Conservation (phyloP, 2,888 invertebrate species). For the Pardosa pseudoannulata region DNA sequence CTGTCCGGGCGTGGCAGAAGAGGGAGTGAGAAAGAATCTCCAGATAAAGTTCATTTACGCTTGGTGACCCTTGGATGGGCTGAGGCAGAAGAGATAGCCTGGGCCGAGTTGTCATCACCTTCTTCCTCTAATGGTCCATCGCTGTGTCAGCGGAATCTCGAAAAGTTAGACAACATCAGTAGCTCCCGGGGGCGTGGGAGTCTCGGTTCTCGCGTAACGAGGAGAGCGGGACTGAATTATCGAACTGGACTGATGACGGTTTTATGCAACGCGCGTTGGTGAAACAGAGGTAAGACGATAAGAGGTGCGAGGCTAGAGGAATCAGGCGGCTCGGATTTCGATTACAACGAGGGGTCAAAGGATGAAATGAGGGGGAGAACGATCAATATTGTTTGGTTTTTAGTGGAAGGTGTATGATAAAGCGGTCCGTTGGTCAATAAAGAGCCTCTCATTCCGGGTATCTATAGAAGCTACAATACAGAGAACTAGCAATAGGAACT, state of each 20-base stretch:
- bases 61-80: conserved; percentile 45
- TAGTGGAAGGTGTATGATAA: too few species aligned
- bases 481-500: too few species aligned
- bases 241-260: not conserved
- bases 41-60: conserved; percentile 67
- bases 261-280: conserved; percentile 1
- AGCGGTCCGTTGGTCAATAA: too few species aligned
- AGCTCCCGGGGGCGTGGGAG: not conserved
- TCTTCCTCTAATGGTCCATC: conserved; percentile 57
- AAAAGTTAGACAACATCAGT: not conserved
- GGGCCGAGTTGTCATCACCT: conserved; percentile 40
- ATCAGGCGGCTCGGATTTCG: too few species aligned
- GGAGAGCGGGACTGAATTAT: not conserved
- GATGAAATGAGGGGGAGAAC: too few species aligned
- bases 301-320: not conserved
- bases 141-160: conserved; percentile 44
- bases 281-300: conserved; percentile 4
- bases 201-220: not conserved
- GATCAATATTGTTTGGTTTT: too few species aligned
- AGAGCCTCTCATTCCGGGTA: too few species aligned
- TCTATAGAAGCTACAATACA: too few species aligned
- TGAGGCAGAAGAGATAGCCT: conserved; percentile 16
- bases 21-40: not conserved
- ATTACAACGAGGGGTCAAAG: too few species aligned
- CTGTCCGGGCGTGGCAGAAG: conserved; percentile 1